A percentile compares a stretch with the other conserved stretches of the same genome.
Conservation (phyloP, 2,888 invertebrate genomes). For the Bugulina stolonifera region DNA sequence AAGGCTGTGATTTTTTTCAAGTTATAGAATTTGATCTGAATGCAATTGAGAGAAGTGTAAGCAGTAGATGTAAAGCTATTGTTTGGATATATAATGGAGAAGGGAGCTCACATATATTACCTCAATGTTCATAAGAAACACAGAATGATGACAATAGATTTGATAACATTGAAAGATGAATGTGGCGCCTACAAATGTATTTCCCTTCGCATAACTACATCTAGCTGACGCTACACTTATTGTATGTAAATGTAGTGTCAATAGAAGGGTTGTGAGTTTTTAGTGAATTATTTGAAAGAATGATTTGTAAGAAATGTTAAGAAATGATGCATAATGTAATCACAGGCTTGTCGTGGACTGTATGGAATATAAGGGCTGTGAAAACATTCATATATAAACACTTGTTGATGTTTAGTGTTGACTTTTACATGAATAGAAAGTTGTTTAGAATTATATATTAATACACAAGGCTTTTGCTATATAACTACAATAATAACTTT, state of each 20-base stretch:
- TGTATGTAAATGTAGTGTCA: background rate
- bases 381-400: background rate
- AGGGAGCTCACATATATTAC: background rate
- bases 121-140: conserved; percentile 9
- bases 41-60: background rate
- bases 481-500: too few species aligned
- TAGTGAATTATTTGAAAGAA: background rate
- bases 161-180: background rate
- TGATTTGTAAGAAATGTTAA: background rate
- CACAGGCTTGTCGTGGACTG: background rate
- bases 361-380: too few species aligned
- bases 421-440: background rate
- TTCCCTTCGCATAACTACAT: background rate
- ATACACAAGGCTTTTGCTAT: too few species aligned
- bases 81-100: background rate
- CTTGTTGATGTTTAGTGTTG: background rate
- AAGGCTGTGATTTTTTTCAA: background rate
- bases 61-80: background rate
- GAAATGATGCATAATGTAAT: conserved; percentile 19
- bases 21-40: background rate
- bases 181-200: background rate
- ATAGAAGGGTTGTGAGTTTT: background rate
- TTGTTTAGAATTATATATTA: too few species aligned
- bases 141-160: conserved; percentile 19
- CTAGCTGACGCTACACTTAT: background rate